These are phyloP conservation scores for Netelia virgata DNA, from an alignment of 2,888 invertebrate genomes.

Conservation along the genomic window DNA sequence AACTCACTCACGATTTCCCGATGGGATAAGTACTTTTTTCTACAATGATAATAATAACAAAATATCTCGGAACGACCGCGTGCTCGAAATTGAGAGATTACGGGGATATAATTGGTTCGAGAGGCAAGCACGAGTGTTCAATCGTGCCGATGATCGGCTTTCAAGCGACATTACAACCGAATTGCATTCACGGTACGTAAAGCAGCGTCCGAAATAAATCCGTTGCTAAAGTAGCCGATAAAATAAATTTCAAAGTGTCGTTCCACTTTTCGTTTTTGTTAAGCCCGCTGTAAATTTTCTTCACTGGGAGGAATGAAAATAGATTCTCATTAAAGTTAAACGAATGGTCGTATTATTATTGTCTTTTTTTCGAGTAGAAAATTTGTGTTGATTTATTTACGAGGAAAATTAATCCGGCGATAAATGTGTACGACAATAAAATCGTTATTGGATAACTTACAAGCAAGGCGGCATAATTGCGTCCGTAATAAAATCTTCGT, in stretches of 20 bases:
- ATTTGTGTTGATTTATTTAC: too few species aligned
- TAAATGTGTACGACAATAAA: too few species aligned
- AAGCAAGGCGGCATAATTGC: slow-evolving; percentile 20
- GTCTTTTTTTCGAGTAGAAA: too few species aligned
- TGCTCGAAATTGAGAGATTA: slow-evolving; percentile 40
- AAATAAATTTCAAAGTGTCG: too few species aligned
- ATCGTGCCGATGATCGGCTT: slow-evolving; percentile 50
- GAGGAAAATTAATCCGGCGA: too few species aligned
- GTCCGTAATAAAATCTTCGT: slow-evolving; percentile 38
- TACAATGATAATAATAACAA: background rate
- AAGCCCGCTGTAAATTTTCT: too few species aligned
- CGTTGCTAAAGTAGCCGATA: too few species aligned
- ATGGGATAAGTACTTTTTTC: slow-evolving; percentile 28
- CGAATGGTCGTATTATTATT: too few species aligned
- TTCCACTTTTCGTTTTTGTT: too few species aligned
- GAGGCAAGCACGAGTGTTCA: slow-evolving; percentile 22
- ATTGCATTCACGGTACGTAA: background rate
- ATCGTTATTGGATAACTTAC: slow-evolving; percentile 42
- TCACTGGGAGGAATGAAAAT: too few species aligned
- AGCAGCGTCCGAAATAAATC: too few species aligned
- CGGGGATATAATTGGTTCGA: slow-evolving; percentile 41
- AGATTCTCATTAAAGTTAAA: too few species aligned
- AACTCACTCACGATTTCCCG: slow-evolving; percentile 26
- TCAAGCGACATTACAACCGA: slow-evolving; percentile 3
- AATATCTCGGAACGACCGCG: background rate